Evolutionary conservation across 1,140 invertebrate genomes (phyloP).

Genomic region (Asobara japonica): DNA sequence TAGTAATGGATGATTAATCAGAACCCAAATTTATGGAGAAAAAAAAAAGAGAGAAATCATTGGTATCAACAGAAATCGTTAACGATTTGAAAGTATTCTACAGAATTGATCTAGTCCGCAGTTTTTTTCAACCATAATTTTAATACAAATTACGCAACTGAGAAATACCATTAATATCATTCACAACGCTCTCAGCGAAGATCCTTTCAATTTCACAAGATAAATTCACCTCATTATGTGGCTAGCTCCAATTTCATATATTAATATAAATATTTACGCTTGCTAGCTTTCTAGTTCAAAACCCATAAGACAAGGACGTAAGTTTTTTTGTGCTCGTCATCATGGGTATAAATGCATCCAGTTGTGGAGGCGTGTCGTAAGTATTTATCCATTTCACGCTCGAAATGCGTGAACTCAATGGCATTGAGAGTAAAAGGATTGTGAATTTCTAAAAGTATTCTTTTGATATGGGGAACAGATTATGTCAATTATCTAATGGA

Average conservation of each 20-base stretch:
- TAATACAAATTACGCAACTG: background rate
- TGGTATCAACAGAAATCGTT: background rate
- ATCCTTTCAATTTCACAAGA: background rate
- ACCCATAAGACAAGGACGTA: background rate
- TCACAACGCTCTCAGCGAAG: background rate
- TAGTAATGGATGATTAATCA: background rate
- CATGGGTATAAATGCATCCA: background rate
- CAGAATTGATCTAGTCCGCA: background rate
- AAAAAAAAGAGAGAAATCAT: background rate
- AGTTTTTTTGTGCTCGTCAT: background rate
- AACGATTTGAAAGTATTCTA: background rate
- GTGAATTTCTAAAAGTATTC: background rate
- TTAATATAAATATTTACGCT: background rate
- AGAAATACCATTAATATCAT: background rate
- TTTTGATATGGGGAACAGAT: background rate
- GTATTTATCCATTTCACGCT: background rate
- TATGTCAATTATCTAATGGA: background rate
- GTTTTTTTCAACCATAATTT: background rate
- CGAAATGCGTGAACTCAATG: background rate
- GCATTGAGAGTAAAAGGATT: slow-evolving; percentile 6
- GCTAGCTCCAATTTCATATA: background rate
- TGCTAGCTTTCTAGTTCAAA: slow-evolving; percentile 10
- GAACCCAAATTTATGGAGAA: background rate
- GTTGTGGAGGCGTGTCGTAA: background rate
- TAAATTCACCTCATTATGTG: background rate